Evolutionary conservation across 2,113 vertebrate genomes (phyloP).

Genomic region (Mohoua ochrocephala): DNA sequence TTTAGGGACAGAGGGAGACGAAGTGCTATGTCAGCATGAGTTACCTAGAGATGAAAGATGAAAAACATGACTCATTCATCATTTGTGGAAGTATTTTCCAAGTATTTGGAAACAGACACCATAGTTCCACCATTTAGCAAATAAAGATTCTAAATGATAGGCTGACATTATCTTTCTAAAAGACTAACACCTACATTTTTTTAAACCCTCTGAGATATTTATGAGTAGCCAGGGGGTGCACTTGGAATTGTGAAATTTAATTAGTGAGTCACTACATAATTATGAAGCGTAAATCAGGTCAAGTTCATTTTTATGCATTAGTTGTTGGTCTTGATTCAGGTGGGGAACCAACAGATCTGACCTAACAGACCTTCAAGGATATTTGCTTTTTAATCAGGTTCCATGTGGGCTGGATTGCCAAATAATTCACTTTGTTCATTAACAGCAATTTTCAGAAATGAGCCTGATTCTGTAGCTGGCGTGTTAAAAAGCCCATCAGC

Average conservation of each 20-base stretch:
- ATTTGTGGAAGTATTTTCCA: constrained; percentile 45
- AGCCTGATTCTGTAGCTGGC: not conserved
- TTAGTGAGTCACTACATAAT: constrained; percentile 52
- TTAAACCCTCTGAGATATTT: constrained; percentile 41
- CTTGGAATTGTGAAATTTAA: constrained; percentile 59
- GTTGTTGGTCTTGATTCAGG: constrained; percentile 6
- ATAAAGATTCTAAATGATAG: constrained; percentile 26
- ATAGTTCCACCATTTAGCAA: constrained; percentile 18
- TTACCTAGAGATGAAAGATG: constrained; percentile 17
- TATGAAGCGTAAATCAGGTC: constrained; percentile 22
- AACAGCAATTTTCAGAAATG: not conserved
- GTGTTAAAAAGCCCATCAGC: not conserved
- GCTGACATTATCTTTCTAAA: constrained; percentile 24
- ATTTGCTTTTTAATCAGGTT: not conserved
- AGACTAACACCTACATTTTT: constrained; percentile 36
- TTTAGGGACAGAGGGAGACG: not conserved
- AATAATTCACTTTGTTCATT: not conserved
- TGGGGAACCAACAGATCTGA: not conserved
- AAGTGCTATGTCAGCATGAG: not conserved
- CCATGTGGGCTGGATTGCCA: not conserved
- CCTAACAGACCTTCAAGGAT: not conserved
- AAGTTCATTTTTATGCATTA: constrained; percentile 30
- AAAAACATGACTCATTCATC: constrained; percentile 34
- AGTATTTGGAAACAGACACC: constrained; percentile 39
- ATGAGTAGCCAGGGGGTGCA: constrained; percentile 46